These are phyloP conservation scores for Cydia pomonella DNA, from an alignment of 1,140 invertebrate genomes.

Conservation along the genomic window DNA sequence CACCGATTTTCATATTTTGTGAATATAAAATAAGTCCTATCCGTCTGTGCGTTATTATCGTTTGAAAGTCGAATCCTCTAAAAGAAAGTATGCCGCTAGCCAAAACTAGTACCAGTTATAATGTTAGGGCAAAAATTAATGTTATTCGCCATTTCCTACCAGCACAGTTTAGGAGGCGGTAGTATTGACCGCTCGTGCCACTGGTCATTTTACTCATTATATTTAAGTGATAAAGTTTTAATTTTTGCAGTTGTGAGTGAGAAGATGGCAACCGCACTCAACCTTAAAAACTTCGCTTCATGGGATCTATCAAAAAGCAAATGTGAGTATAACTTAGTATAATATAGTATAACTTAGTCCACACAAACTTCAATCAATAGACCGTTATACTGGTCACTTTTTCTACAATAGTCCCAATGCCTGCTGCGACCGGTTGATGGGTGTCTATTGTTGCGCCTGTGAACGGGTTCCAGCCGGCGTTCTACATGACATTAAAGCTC, in stretches of 20 bases:
- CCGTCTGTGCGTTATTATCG: background rate
- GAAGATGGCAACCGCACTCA: conserved; percentile 4
- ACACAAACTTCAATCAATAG: no score
- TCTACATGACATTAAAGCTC: no score
- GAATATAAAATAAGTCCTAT: background rate
- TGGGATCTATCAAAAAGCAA: conserved; percentile 20
- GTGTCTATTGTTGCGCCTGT: no score
- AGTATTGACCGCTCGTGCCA: background rate
- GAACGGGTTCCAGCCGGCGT: no score
- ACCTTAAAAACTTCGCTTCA: background rate
- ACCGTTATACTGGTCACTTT: no score
- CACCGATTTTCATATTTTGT: background rate
- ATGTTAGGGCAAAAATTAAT: background rate
- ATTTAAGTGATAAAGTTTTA: conserved; percentile 1
- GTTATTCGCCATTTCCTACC: background rate
- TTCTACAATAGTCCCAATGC: no score
- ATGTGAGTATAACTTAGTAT: background rate
- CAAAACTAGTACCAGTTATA: conserved; percentile 1
- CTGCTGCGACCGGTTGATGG: no score
- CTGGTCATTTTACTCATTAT: background rate
- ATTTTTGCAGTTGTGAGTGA: background rate
- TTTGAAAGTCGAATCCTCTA: background rate
- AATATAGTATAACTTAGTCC: background rate
- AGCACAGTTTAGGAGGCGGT: background rate
- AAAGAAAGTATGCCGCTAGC: background rate